A percentile compares a stretch with the other conserved stretches of the same genome.
phyloP scores from a whole-genome alignment of 2,797 vertebrate species.

The Silurus aristotelis region DNA sequence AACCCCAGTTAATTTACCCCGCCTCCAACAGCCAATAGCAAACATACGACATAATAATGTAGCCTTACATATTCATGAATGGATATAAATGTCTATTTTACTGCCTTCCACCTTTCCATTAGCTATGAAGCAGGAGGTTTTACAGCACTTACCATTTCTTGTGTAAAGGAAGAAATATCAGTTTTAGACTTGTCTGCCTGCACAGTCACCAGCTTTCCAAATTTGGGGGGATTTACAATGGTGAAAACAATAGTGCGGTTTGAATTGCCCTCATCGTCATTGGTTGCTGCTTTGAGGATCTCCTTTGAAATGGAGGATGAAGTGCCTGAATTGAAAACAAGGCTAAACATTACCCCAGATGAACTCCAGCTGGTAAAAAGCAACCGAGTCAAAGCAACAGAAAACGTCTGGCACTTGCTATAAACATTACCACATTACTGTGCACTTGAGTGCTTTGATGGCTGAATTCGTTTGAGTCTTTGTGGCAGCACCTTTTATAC shows the following conservation, averaged over 20 bases:
- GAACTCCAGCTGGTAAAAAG: constrained; percentile 29
- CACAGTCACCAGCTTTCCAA: constrained; percentile 78
- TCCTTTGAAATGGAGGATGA: constrained; percentile 74
- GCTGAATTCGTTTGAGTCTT: constrained; percentile 10
- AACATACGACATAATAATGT: constrained; percentile 50
- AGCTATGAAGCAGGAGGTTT: constrained; percentile 39
- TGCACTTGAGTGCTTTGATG: constrained; percentile 34
- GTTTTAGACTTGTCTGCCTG: constrained; percentile 70
- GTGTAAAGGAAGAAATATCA: constrained; percentile 83
- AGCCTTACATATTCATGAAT: constrained; percentile 1
- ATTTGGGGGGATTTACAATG: constrained; percentile 75
- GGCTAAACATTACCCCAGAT: constrained; percentile 16
- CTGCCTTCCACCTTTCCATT: constrained; percentile 48
- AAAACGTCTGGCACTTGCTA: constrained; percentile 30
- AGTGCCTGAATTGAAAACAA: constrained; percentile 71
- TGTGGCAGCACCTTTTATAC: constrained; percentile 28
- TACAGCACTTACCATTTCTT: constrained; percentile 81
- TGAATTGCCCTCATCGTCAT: constrained; percentile 72
- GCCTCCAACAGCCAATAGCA: constrained; percentile 40
- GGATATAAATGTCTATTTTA: constrained; percentile 64
- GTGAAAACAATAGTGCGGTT: constrained; percentile 80
- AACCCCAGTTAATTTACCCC: background rate
- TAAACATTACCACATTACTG: constrained; percentile 36
- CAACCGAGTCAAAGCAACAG: constrained; percentile 34
- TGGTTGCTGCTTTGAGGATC: constrained; percentile 82